Evolutionary conservation across 2,888 invertebrate species (phyloP).

Genomic region (Athalia circularis): DNA sequence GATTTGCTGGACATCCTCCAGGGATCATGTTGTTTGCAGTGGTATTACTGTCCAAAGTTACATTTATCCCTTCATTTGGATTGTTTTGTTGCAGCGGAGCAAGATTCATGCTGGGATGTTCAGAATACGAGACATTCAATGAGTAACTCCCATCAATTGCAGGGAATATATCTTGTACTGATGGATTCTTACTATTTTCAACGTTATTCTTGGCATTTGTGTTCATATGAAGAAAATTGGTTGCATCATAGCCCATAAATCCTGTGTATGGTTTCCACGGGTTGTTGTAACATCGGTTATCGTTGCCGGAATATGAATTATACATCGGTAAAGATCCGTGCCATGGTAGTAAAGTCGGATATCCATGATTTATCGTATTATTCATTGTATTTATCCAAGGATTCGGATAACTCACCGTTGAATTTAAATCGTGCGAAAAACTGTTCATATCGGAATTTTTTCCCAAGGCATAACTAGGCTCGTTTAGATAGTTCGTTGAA

Average conservation of each 20-base stretch:
- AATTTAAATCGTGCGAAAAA: slow-evolving; percentile 4
- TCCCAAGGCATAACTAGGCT: background rate
- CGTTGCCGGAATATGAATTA: slow-evolving; percentile 23
- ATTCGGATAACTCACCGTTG: background rate
- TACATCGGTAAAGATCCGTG: slow-evolving; percentile 21
- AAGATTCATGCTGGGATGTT: slow-evolving; percentile 17
- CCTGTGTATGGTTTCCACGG: slow-evolving; percentile 8
- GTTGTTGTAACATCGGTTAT: slow-evolving; percentile 14
- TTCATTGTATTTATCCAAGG: slow-evolving; percentile 35
- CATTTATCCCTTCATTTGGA: slow-evolving; percentile 31
- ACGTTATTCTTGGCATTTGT: background rate
- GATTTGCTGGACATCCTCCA: background rate
- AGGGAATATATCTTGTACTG: slow-evolving; percentile 15
- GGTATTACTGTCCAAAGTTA: slow-evolving; percentile 16
- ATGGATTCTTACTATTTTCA: slow-evolving; percentile 24
- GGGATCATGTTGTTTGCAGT: background rate
- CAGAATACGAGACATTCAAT: background rate
- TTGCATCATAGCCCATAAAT: background rate
- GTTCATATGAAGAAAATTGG: slow-evolving; percentile 1
- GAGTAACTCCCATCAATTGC: background rate
- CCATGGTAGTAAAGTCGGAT: slow-evolving; percentile 15
- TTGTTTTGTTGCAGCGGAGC: background rate
- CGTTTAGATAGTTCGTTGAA: slow-evolving; percentile 1
- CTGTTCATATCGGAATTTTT: background rate
- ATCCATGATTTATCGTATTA: slow-evolving; percentile 17